A percentile compares a stretch with the other conserved stretches of the same genome.
phyloP scores from a whole-genome alignment of 2,888 invertebrate genomes.

The Lasioglossum oenotherae region DNA sequence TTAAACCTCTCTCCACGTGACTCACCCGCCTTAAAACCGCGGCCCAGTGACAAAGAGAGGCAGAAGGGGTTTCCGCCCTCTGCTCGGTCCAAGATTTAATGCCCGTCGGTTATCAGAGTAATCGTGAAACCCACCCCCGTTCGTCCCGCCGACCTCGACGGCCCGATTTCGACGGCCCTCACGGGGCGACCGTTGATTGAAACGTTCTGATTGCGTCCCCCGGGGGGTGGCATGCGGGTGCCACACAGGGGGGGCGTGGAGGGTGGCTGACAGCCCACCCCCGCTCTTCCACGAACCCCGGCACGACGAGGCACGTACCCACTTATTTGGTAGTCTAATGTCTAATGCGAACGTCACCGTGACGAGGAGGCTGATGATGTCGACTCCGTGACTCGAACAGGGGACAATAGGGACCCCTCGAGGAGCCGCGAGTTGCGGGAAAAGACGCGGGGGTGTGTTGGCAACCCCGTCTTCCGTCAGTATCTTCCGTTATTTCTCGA shows the following conservation, averaged over 20 bases:
- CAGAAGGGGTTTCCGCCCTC: constrained; percentile 79
- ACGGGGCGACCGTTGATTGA: constrained; percentile 83
- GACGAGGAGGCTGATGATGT: constrained; percentile 71
- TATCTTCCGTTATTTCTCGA: background rate
- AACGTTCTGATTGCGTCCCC: constrained; percentile 84
- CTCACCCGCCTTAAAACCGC: constrained; percentile 76
- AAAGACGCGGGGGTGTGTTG: background rate
- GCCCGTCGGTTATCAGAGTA: constrained; percentile 82
- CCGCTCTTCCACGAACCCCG: constrained; percentile 51
- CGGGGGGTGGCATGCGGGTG: constrained; percentile 80
- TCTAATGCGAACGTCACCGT: constrained; percentile 76
- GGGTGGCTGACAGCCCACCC: constrained; percentile 60
- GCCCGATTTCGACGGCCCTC: constrained; percentile 68
- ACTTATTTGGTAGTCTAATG: constrained; percentile 84
- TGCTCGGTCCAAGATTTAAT: constrained; percentile 80
- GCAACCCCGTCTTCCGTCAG: background rate
- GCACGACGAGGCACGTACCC: constrained; percentile 72
- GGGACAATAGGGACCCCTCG: constrained; percentile 53
- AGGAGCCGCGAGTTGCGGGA: constrained; percentile 12
- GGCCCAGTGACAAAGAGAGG: constrained; percentile 64
- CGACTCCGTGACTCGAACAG: constrained; percentile 46
- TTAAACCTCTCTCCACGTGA: constrained; percentile 75
- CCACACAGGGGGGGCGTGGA: constrained; percentile 62
- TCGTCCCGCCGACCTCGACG: constrained; percentile 63
- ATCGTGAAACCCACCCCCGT: constrained; percentile 76